A percentile compares a stretch with the other conserved stretches of the same genome.
Conservation (phyloP, 1,140 invertebrate species). For the Atta colombica region DNA sequence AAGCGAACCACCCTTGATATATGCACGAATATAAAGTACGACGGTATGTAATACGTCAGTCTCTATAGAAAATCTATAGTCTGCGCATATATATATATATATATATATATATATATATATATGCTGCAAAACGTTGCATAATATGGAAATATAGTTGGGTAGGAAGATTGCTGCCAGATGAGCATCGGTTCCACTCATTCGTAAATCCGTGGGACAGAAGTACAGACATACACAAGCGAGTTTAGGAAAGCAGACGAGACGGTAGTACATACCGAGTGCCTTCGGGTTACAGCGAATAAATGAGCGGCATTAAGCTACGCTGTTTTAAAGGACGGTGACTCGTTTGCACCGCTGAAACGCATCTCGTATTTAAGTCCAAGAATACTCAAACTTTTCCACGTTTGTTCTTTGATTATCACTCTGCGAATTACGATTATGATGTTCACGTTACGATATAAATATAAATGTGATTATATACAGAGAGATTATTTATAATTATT, state of each 20-base stretch:
- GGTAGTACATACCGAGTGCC: constrained; percentile 33
- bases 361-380: constrained; percentile 42
- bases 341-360: constrained; percentile 16
- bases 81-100: background rate
- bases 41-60: constrained; percentile 20
- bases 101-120: background rate
- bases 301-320: constrained; percentile 22
- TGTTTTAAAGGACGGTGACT: constrained; percentile 50
- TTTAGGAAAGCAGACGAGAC: constrained; percentile 22
- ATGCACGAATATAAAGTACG: constrained; percentile 5
- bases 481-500: constrained; percentile 1
- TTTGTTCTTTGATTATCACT: constrained; percentile 24
- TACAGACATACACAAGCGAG: constrained; percentile 36
- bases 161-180: constrained; percentile 34
- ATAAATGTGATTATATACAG: background rate
- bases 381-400: constrained; percentile 35
- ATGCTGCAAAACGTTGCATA: constrained; percentile 46
- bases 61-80: constrained; percentile 54
- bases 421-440: background rate
- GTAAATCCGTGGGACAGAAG: constrained; percentile 53
- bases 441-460: background rate
- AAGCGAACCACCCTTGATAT: constrained; percentile 7
- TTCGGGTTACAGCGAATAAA: constrained; percentile 50
- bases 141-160: constrained; percentile 46
- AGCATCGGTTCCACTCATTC: constrained; percentile 69